Percentiles rank a stretch among this genome's conserved stretches.
These are phyloP conservation scores for Nasonovia ribisnigri DNA, from an alignment of 2,888 invertebrate genomes.

Conservation along the genomic window DNA sequence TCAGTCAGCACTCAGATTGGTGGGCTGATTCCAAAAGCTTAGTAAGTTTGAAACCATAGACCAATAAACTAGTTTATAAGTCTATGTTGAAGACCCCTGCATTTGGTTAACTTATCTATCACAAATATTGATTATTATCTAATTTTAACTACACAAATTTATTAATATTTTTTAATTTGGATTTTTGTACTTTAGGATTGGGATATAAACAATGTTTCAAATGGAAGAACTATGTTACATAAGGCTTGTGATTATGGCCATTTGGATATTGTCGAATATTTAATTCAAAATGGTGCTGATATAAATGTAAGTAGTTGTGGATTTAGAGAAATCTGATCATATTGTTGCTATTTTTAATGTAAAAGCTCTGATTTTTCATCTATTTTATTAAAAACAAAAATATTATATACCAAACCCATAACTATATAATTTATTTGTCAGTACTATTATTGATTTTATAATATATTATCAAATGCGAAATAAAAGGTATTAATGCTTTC, in stretches of 20 bases:
- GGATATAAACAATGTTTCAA: conserved; percentile 47
- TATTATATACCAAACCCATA: not conserved
- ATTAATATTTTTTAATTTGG: not conserved
- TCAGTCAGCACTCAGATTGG: not conserved
- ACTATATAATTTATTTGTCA: not conserved
- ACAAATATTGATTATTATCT: not conserved
- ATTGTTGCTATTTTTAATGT: not conserved
- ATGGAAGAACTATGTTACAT: conserved; percentile 59
- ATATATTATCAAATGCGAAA: not conserved
- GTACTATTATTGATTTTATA: not conserved
- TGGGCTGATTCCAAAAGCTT: not conserved
- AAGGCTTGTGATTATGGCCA: conserved; percentile 60
- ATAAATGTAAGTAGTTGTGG: conserved; percentile 44
- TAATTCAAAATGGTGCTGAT: conserved; percentile 60
- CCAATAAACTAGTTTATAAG: too few relatives aligned
- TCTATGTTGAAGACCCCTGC: not conserved
- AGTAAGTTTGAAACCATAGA: not conserved
- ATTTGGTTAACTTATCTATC: not conserved
- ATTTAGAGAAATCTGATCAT: not conserved
- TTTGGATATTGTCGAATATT: conserved; percentile 60
- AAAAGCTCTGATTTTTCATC: not conserved
- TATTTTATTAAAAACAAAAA: not conserved
- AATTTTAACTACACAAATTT: not conserved
- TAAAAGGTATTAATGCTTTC: not conserved
- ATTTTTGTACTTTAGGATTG: conserved; percentile 31